Evolutionary conservation across 2,113 vertebrate species (phyloP), one percentile per base, ranked within the genome.

Genomic region (Henicopernis longicauda): DNA sequence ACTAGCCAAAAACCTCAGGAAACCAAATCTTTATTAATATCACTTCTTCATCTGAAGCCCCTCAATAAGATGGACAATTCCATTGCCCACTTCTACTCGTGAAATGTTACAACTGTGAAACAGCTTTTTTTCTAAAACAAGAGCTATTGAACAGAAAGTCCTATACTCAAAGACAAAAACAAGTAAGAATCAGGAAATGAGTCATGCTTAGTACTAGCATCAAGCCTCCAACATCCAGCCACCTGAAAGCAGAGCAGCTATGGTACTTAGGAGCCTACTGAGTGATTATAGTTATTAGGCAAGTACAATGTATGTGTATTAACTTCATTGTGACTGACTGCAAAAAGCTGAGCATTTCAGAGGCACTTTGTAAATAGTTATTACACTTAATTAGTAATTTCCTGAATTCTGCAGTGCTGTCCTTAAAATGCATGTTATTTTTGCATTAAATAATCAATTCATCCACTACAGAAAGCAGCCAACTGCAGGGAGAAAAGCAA

Each of bases 241-340:
- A 94, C 72, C 80, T 93, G 71, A 57, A 67, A 96, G 44, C 45
- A 92, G 50, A 94, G 55, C 57, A 93, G 50, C 79, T 73, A 50
- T 40, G 67, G 67, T 74, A 91, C 47, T 93, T 62, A 88, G 58
- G 62, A 94, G 38, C 58, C 73, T 83, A 72, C 10, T 10, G 10
- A 91, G 66, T 77, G 45, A 96, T 96, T 96, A 94, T 36, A 94
- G 81, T 85, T 95, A 91, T 95, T 96, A 95, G 55, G 45, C 22
- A 82, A 86, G 29, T 49, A 83, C 74, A 70, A 7, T 61, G 3
- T 42, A 81, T 38, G 16, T 66, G 9, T 80, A 80, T 70, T 94
- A 86, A 93, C n/a, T 95, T 80, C 31, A 67, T 45, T 89, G 66
- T 66, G 88, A 93, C 52, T 92, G 90, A 81, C 44, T 80, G 76